A percentile compares a stretch with the other conserved stretches of the same genome.
phyloP scores from a whole-genome alignment of 2,888 invertebrate species.

The Rhyacophila evoluta region DNA sequence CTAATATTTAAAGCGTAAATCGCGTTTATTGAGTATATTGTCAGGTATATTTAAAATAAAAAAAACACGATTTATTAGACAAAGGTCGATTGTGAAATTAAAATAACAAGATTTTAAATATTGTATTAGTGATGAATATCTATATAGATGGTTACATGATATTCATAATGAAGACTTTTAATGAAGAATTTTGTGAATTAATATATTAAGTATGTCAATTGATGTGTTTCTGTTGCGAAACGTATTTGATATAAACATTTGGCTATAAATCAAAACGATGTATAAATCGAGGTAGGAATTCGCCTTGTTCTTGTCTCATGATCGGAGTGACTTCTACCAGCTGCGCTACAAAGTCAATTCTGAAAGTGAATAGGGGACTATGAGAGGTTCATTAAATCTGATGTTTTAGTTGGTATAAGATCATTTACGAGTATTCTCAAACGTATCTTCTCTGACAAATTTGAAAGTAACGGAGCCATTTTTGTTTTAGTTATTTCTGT shows the following conservation, averaged over 20 bases:
- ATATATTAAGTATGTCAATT: neutral
- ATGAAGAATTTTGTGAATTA: neutral
- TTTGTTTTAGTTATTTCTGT: neutral
- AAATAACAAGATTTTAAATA: too few relatives aligned
- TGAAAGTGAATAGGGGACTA: neutral
- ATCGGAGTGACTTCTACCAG: slow-evolving; percentile 49
- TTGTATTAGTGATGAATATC: too few relatives aligned
- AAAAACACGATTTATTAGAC: too few relatives aligned
- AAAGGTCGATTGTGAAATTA: too few relatives aligned
- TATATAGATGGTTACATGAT: too few relatives aligned
- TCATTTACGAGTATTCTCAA: neutral
- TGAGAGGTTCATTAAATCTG: slow-evolving; percentile 1
- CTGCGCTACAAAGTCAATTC: slow-evolving; percentile 31
- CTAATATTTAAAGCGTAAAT: too few relatives aligned
- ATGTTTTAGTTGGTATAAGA: neutral
- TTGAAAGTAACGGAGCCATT: neutral
- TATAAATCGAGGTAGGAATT: slow-evolving; percentile 20
- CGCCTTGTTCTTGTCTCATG: slow-evolving; percentile 45
- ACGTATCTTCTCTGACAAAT: neutral
- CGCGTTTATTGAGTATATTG: too few relatives aligned
- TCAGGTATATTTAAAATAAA: too few relatives aligned
- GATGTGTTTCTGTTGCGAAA: neutral
- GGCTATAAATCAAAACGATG: slow-evolving; percentile 45
- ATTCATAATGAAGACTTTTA: neutral
- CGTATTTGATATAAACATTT: neutral